These are phyloP conservation scores for Hylaea fasciaria DNA, from an alignment of 2,888 invertebrate species.

Conservation along the genomic window DNA sequence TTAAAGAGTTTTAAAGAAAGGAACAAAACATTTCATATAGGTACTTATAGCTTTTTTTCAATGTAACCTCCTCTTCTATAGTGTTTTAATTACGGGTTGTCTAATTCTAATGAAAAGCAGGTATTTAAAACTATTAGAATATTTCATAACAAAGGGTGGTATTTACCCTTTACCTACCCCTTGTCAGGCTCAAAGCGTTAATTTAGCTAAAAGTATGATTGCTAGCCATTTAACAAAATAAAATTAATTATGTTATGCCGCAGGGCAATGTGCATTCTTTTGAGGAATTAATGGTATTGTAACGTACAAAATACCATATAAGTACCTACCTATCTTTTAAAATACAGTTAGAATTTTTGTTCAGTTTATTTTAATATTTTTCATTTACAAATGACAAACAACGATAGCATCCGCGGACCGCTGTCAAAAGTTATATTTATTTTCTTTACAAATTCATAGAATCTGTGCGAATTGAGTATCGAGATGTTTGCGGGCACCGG, in stretches of 20 bases:
- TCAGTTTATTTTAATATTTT: constrained; percentile 61
- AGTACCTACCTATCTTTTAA: background rate
- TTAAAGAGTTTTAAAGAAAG: too few relatives aligned
- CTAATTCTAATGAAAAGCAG: constrained; percentile 68
- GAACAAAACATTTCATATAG: too few relatives aligned
- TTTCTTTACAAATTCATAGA: constrained; percentile 84
- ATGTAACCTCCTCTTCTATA: constrained; percentile 33
- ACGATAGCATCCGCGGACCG: constrained; percentile 76
- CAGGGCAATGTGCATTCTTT: constrained; percentile 30
- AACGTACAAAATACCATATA: too few relatives aligned
- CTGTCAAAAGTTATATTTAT: constrained; percentile 85
- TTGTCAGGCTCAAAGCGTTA: constrained; percentile 65
- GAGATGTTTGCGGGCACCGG: constrained; percentile 75
- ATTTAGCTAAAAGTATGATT: constrained; percentile 79
- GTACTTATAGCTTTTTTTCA: background rate
- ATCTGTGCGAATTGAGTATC: constrained; percentile 77
- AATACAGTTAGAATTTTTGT: constrained; percentile 45
- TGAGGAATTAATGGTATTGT: constrained; percentile 7
- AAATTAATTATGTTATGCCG: constrained; percentile 58
- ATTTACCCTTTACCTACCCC: constrained; percentile 56
- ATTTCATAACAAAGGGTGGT: constrained; percentile 67
- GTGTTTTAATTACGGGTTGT: constrained; percentile 78
- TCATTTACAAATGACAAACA: constrained; percentile 75
- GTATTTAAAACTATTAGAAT: constrained; percentile 82
- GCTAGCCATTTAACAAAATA: constrained; percentile 58